These are phyloP conservation scores for Myotis pilosus DNA, from an alignment of 2,797 vertebrate genomes.

Conservation along the genomic window DNA sequence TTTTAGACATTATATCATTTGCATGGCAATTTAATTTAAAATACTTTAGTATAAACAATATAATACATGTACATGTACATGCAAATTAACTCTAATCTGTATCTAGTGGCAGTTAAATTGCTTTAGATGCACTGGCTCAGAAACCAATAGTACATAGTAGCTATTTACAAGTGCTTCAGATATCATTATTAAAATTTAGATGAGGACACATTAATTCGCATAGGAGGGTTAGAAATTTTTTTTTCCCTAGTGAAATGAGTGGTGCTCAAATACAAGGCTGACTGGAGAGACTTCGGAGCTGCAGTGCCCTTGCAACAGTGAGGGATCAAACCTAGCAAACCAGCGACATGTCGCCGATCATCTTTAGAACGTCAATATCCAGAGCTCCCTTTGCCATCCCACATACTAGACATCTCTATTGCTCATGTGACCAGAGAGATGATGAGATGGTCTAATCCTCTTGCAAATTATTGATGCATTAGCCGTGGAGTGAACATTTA, in stretches of 20 bases:
- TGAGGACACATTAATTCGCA: background rate
- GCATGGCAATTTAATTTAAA: background rate
- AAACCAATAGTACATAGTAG: background rate
- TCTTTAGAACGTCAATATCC: background rate
- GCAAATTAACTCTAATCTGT: background rate
- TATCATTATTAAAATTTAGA: background rate
- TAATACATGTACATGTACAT: background rate
- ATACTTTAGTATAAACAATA: background rate
- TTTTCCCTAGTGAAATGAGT: background rate
- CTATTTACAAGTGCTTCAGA: background rate
- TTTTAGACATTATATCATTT: background rate
- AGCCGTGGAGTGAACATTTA: background rate
- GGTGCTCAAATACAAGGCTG: background rate
- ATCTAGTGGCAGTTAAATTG: background rate
- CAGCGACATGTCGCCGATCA: fast-evolving
- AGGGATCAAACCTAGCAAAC: background rate
- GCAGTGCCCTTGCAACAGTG: background rate
- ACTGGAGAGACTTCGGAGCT: background rate
- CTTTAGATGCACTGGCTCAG: background rate
- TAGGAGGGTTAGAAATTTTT: background rate
- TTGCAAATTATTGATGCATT: background rate
- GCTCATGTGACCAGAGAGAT: background rate
- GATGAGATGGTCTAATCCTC: background rate
- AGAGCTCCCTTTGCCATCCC: fast-evolving
- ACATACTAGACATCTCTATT: background rate